Base-by-base conservation (phyloP, 2,888 invertebrate genomes). In the Sphinx pinastri region DNA sequence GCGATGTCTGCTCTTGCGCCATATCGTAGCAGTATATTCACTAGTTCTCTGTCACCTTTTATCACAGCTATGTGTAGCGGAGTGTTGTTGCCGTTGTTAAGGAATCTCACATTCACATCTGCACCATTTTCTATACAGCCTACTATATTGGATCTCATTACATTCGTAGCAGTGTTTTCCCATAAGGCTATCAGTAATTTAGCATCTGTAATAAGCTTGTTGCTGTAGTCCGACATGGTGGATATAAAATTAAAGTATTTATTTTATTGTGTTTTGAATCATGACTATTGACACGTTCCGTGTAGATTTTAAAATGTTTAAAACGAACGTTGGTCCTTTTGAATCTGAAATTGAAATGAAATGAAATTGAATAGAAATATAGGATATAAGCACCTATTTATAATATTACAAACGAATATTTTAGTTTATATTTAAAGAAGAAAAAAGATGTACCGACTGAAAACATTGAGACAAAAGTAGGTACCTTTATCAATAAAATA, bases 151-250 rank as follows among this genome's bases (percentile, higher is more conserved):
- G 19, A 6, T 38, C 45, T 52, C 52, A 59, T 68, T 16, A 59
- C 51, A 10, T 68, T 60, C 12, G 52, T 19, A 4, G 49, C 71
- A 71, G 67, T 77, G 75, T 70, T 73, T 25, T 73, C 67, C 67
- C 68, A 71, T 59, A 45, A 58, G 38, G 63, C 63, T 47, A 63
- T 49, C 19, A 47, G 47, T 49, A 63, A 63, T 63, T 71, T 63
- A 31, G n/a, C 47, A 49, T 63, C 49, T 13, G 19, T 47, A 19
- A 63, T 49, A 12, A 63, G 6, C 19, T 63, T 63, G 49, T 19
- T 13, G 12, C 12, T 11, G 16, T 45, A 45, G 16, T 47, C 6
- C 3, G 31, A 14, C 58, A 58, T 47, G 16, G 25, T 10, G 11
- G 55, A 11, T 55, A 55, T 55, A 10, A 19, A 55, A 55, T 55